Evolutionary conservation across 2,113 vertebrate species (phyloP), one percentile per base, ranked within the genome.

Genomic region (Picathartes gymnocephalus): DNA sequence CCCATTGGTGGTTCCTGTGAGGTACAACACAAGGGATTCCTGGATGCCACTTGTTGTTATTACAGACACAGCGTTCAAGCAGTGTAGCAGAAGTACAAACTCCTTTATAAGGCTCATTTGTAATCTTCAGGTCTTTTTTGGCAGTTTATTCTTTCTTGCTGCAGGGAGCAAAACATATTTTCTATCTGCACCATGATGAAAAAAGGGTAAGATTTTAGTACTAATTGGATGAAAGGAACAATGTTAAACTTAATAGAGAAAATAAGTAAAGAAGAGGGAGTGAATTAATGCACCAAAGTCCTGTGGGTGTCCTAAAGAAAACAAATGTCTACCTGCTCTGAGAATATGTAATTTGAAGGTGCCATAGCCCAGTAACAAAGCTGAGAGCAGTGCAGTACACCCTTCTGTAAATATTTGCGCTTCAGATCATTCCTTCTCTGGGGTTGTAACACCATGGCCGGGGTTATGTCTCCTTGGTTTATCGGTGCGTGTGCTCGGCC

Each of bases 211-310:
- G 54, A 72, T 82, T 97, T 95, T 65, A 91, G 62, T 92, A 58
- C 78, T 97, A 97, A 97, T 91, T 96, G 88, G 90, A 93, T 91
- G 74, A 92, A 91, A 73, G 86, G 62, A 97, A 54, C 28, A 74
- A 30, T 37, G 42, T 68, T 68, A 80, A 94, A 88, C 24, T 72
- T 96, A 96, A 94, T 37, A 57, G 69, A 84, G 73, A 94, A 90
- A 90, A 87, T 56, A 84, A 88, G 50, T 83, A 33, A 42, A 57
- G 53, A 48, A 48, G 11, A 13, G 15, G 57, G 27, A 27, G 45
- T 4, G 24, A 60, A 90, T 60, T 53, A 48, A 64, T 4, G 48
- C 22, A 8, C 31, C 17, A 2, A 81, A 76, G 10, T 61, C 93
- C 78, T 44, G 73, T 10, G 62, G 56, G n/a, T 28, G 35, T 60